A percentile compares a stretch with the other conserved stretches of the same genome.
phyloP scores from a whole-genome alignment of 64 coral and sea anemone genomes.

The Stylophora pistillata region DNA sequence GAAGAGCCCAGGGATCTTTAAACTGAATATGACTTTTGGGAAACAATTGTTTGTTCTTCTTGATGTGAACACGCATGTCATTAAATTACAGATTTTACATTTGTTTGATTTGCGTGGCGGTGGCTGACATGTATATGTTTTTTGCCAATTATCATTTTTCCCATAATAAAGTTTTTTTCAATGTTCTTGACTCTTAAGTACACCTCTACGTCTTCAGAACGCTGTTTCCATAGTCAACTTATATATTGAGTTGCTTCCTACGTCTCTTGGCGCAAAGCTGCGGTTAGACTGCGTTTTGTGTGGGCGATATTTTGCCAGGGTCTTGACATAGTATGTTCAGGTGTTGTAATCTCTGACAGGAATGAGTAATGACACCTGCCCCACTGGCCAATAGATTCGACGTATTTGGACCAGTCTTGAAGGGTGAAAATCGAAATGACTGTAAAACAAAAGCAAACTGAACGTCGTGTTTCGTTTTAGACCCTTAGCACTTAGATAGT shows the following conservation, averaged over 20 bases:
- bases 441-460: no score
- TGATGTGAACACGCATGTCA: neutral
- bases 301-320: neutral
- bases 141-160: neutral
- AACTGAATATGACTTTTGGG: neutral
- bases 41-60: slow-evolving; percentile 3
- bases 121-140: neutral
- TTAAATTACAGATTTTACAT: slow-evolving; percentile 27
- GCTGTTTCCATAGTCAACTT: no score
- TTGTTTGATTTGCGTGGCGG: slow-evolving; percentile 11
- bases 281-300: neutral
- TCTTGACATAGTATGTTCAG: neutral
- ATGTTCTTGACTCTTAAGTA: neutral
- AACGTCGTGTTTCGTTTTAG: no score
- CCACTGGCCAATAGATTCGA: neutral
- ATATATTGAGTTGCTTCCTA: no score
- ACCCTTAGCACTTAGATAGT: no score
- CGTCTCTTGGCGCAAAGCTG: no score
- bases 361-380: neutral
- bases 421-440: no score
- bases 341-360: neutral
- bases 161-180: neutral
- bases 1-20: neutral
- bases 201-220: neutral
- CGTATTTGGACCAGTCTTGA: neutral